These are phyloP conservation scores for Oryctes rhinoceros DNA, from an alignment of 1,140 invertebrate species.

Conservation along the genomic window DNA sequence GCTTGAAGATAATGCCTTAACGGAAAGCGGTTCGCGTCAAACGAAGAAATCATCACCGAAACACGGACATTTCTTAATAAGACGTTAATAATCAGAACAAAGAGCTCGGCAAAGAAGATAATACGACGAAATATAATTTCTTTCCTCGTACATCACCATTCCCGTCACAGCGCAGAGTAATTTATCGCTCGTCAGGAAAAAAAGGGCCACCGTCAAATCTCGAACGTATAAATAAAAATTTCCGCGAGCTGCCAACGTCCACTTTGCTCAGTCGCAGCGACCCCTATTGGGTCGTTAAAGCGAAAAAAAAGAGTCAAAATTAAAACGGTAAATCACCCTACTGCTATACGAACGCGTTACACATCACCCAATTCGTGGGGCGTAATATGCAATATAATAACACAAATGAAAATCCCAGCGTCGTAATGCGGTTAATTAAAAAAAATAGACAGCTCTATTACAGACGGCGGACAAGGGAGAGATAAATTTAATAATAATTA, in stretches of 20 bases:
- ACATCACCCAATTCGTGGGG: constrained; percentile 4
- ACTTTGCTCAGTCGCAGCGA: not conserved
- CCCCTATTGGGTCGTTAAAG: constrained; percentile 22
- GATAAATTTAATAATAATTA: constrained; percentile 37
- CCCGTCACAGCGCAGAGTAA: not conserved
- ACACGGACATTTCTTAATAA: too few relatives aligned
- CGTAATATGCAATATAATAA: constrained; percentile 27
- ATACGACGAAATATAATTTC: not conserved
- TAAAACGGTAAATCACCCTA: constrained; percentile 30
- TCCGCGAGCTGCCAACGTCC: constrained; percentile 5
- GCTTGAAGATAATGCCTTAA: too few relatives aligned
- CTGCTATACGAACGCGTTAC: not conserved
- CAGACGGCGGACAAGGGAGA: not conserved
- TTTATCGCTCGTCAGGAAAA: not conserved
- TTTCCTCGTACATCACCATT: constrained; percentile 18
- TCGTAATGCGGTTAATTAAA: constrained; percentile 37
- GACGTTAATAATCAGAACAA: too few relatives aligned
- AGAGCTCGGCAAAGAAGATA: too few relatives aligned
- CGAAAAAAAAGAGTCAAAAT: constrained; percentile 20
- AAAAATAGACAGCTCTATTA: constrained; percentile 37
- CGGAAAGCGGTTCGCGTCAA: too few relatives aligned
- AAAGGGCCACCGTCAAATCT: not conserved
- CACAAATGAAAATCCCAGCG: constrained; percentile 24
- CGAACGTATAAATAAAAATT: constrained; percentile 1
- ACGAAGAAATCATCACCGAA: too few relatives aligned